Conservation (phyloP, 2,888 invertebrate genomes). For the Cosmia pyralina region DNA sequence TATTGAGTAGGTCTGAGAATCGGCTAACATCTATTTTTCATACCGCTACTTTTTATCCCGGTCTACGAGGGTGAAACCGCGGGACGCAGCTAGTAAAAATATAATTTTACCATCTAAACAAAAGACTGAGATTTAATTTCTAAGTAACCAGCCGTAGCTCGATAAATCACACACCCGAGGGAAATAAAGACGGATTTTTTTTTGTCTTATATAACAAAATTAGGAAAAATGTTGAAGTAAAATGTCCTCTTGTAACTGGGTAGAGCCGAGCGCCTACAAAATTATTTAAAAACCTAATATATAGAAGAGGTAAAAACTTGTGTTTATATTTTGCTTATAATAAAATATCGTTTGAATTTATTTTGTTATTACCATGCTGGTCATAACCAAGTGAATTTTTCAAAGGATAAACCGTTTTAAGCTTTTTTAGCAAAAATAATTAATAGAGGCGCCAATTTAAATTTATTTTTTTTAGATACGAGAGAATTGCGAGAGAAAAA, state of each 20-base stretch:
- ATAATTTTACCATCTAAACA: slow-evolving; percentile 26
- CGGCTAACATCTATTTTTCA: too few species aligned
- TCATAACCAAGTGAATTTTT: not conserved
- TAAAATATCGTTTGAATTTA: slow-evolving; percentile 6
- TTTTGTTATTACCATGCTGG: not conserved
- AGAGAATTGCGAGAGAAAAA: too few species aligned
- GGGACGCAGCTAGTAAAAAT: too few species aligned
- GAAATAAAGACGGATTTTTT: slow-evolving; percentile 34
- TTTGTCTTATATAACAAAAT: slow-evolving; percentile 26
- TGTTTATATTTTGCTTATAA: slow-evolving; percentile 13
- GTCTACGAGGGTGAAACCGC: too few species aligned
- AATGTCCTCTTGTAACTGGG: slow-evolving; percentile 13
- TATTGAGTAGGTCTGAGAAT: too few species aligned
- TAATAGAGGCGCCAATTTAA: too few species aligned
- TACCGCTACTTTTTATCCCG: too few species aligned
- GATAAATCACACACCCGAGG: slow-evolving; percentile 26
- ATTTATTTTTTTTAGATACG: too few species aligned
- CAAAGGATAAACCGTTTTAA: too few species aligned
- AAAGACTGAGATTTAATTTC: slow-evolving; percentile 37
- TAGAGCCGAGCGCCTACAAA: slow-evolving; percentile 10
- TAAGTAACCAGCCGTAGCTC: slow-evolving; percentile 27
- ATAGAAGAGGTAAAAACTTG: slow-evolving; percentile 2
- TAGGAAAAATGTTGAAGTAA: slow-evolving; percentile 32
- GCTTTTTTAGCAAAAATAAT: too few species aligned
- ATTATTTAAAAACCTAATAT: slow-evolving; percentile 15